These are phyloP conservation scores for Syncerus caffer DNA, from an alignment of 2,797 vertebrate genomes.

Conservation along the genomic window DNA sequence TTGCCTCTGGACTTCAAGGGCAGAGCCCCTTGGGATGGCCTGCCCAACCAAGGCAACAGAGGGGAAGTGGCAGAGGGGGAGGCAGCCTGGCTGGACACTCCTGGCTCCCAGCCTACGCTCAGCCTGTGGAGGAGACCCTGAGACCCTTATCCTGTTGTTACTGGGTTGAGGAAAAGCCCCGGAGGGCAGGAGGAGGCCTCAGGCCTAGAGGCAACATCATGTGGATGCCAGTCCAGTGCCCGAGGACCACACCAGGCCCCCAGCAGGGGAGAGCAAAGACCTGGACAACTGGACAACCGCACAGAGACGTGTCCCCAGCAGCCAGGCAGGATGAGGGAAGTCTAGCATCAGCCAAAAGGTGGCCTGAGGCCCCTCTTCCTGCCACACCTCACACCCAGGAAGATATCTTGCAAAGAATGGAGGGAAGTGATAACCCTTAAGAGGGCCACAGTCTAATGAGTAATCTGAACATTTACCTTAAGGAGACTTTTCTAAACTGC, in stretches of 20 bases:
- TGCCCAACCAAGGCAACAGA: background rate
- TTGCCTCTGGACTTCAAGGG: background rate
- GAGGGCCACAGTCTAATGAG: background rate
- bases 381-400: background rate
- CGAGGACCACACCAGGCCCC: background rate
- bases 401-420: background rate
- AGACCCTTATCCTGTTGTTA: background rate
- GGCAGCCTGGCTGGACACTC: background rate
- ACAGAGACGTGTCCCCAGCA: background rate
- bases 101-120: background rate
- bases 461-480: background rate
- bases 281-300: background rate
- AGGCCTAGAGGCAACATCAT: accelerated
- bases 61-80: background rate
- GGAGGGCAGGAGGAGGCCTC: background rate
- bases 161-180: background rate
- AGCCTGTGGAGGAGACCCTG: background rate
- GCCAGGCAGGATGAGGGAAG: background rate
- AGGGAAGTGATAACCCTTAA: background rate
- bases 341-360: background rate
- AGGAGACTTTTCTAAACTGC: background rate
- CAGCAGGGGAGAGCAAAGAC: background rate
- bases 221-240: background rate
- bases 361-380: background rate
- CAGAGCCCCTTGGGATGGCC: background rate